phyloP scores from a whole-genome alignment of 30 jellyfish, hydroid and myxozoan species.

The Nemopilema nomurai region DNA sequence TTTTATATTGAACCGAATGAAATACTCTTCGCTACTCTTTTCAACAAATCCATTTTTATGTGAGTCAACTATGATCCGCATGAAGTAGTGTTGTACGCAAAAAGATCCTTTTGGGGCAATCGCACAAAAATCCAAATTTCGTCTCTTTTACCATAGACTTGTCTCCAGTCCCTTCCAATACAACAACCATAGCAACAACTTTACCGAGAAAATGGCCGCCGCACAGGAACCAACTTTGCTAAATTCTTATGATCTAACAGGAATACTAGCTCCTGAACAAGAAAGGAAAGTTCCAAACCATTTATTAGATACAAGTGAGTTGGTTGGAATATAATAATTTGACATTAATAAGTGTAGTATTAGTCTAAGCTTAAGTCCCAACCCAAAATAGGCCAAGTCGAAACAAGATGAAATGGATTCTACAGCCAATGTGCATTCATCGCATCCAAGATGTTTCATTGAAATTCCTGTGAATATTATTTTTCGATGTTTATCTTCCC shows the following conservation, averaged over 20 bases:
- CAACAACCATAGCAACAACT: conserved; percentile 50
- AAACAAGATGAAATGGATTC: neutral
- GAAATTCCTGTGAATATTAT: no score
- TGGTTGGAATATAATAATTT: neutral
- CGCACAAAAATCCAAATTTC: no score
- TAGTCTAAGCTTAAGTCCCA: no score
- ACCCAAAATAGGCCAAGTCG: no score
- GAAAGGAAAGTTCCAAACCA: conserved; percentile 57
- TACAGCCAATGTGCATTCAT: neutral
- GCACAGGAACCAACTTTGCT: conserved; percentile 57
- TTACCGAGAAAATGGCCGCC: conserved; percentile 64
- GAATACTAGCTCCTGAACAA: conserved; percentile 24
- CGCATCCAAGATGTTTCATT: no score
- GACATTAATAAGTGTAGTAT: neutral
- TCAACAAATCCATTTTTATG: no score
- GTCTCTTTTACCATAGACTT: neutral
- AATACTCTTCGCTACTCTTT: no score
- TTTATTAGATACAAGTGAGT: conserved; percentile 65
- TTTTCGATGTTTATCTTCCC: no score
- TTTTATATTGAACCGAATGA: no score
- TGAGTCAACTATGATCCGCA: no score
- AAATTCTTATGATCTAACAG: conserved; percentile 27
- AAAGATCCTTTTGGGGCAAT: no score
- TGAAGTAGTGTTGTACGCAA: no score
- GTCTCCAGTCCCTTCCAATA: neutral